Base-by-base conservation (phyloP, 2,797 vertebrate genomes). In the Rostrhamus sociabilis region DNA sequence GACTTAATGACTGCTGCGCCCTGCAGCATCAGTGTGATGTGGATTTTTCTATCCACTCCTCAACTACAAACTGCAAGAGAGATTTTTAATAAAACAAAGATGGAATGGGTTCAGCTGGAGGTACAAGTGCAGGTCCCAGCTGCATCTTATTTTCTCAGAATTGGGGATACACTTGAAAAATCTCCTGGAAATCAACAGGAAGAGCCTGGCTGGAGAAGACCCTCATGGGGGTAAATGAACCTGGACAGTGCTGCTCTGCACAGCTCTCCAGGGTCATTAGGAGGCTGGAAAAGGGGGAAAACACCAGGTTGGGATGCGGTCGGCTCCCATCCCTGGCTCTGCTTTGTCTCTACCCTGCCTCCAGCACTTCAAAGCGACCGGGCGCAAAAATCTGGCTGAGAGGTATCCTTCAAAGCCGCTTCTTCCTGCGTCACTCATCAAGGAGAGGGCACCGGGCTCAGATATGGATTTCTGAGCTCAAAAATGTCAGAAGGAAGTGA, bases 401-500 rank as follows among this genome's bases (percentile, higher is more conserved):
- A 82, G 64, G 76, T 32, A 86, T 87, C 91, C 79, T 96, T 93
- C 95, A 92, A 95, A 86, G 85, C 53, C 4, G 0, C 77, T 58
- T 75, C 43, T 77, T 88, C 94, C 93, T 95, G 94, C 45, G n/a
- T 96, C 95, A 90, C 68, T 93, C 17, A 0, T 22, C 72, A 40
- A 73, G 81, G 83, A 81, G 86, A 94, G 95, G 81, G 82, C 93
- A 90, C 11, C 9, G 22, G 58, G 67, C 91, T 83, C 90, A 68
- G 95, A 95, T 47, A 59, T 5, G 79, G 71, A 64, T 81, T 94
- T 88, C 82, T 86, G 92, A 80, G 94, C 92, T 93, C 56, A 12
- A 83, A 97, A 95, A 91, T 93, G 95, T 96, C 96, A 97, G 93
- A 88, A 98, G 96, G 98, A 98, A 98, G 90, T 11, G 92, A 90